Conservation (phyloP, 2,888 invertebrate genomes). For the Clistopyga incitator region DNA sequence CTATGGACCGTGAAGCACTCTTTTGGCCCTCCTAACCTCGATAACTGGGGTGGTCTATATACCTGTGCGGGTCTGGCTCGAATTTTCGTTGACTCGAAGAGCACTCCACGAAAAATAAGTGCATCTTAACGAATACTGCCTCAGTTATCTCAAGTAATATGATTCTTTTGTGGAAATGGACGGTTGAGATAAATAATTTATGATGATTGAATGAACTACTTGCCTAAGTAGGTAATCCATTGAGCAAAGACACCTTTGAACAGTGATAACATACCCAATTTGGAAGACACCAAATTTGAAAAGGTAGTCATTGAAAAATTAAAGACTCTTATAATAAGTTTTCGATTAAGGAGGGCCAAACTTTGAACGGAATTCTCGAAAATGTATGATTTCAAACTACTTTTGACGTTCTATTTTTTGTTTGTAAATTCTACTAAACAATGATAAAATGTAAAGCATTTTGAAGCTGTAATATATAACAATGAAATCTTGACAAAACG, state of each 20-base stretch:
- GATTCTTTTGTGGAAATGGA: constrained; percentile 6
- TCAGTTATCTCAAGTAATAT: constrained; percentile 9
- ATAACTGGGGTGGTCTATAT: constrained; percentile 18
- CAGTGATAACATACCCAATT: not conserved
- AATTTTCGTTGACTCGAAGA: constrained; percentile 10
- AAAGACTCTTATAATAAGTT: no score
- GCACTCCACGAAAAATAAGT: constrained; percentile 28
- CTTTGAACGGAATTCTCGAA: no score
- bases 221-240: not conserved
- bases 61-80: constrained; percentile 5
- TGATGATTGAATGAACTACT: constrained; percentile 38
- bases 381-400: no score
- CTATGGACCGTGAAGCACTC: constrained; percentile 52
- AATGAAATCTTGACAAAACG: no score
- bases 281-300: not conserved
- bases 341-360: no score
- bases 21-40: constrained; percentile 33
- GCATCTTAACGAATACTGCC: constrained; percentile 11
- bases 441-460: no score
- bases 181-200: constrained; percentile 41
- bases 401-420: no score
- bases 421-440: no score
- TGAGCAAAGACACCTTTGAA: not conserved
- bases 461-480: no score
- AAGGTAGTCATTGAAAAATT: not conserved